Percentiles rank a stretch among this genome's conserved stretches.
Conservation (phyloP, 2,888 invertebrate genomes). For the Dasysyrphus tricinctus region DNA sequence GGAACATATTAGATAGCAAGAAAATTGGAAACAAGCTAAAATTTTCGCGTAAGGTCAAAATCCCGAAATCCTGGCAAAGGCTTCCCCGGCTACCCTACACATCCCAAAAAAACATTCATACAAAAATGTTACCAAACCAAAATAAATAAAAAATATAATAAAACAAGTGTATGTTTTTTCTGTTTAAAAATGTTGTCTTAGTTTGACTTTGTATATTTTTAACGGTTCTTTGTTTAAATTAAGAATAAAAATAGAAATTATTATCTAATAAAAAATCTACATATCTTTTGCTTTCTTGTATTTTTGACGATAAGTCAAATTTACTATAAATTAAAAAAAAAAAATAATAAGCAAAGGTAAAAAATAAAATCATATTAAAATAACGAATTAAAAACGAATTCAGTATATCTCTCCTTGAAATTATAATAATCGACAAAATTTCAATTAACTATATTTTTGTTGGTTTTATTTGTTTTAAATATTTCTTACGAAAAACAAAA, state of each 20-base stretch:
- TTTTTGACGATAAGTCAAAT: constrained; percentile 62
- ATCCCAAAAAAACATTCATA: not conserved
- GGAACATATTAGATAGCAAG: too few species aligned
- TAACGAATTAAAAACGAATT: constrained; percentile 50
- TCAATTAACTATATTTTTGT: constrained; percentile 45
- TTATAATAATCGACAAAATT: constrained; percentile 46
- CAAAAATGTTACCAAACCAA: not conserved
- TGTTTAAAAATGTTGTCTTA: constrained; percentile 65
- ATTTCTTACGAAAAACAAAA: constrained; percentile 24
- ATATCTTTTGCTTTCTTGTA: constrained; percentile 20
- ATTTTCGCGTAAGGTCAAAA: too few species aligned
- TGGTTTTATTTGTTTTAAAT: constrained; percentile 34
- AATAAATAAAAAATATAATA: not conserved
- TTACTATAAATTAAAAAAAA: constrained; percentile 56
- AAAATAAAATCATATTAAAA: constrained; percentile 24
- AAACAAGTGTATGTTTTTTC: constrained; percentile 46
- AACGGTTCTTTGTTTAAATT: constrained; percentile 71
- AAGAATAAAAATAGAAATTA: constrained; percentile 60
- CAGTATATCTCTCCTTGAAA: constrained; percentile 72
- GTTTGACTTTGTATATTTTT: constrained; percentile 74
- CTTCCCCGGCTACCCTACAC: too few species aligned
- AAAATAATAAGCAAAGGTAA: constrained; percentile 37
- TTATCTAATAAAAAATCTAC: constrained; percentile 59
- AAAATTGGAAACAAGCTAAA: too few species aligned
- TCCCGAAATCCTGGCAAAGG: too few species aligned